A percentile compares a stretch with the other conserved stretches of the same genome.
Conservation (phyloP, 2,797 vertebrate species). For the Chaetophractus vellerosus region DNA sequence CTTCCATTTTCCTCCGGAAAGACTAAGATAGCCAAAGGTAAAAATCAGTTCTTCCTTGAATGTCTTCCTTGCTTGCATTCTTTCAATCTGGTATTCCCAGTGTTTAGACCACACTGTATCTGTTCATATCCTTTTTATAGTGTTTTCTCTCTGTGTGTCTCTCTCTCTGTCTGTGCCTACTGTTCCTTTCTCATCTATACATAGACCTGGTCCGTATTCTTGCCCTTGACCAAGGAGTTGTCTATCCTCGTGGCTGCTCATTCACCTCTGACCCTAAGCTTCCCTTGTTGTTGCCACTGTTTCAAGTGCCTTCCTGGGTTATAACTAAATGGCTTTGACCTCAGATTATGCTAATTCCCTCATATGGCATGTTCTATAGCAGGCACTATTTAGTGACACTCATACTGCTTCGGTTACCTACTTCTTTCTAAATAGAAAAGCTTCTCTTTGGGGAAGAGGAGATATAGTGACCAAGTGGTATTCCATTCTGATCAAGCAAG, state of each 20-base stretch:
- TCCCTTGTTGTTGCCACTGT: too few relatives aligned
- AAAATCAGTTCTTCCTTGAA: slow-evolving; percentile 13
- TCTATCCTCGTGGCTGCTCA: not conserved
- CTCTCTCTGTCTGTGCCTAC: not conserved
- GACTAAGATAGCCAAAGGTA: not conserved
- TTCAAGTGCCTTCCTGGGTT: not conserved
- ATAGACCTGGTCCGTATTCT: not conserved
- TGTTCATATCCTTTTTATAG: not conserved
- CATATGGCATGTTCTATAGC: not conserved
- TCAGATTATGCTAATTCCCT: not conserved
- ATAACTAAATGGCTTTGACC: not conserved
- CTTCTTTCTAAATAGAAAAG: not conserved
- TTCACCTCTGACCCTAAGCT: not conserved
- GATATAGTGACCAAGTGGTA: not conserved
- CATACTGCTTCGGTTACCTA: not conserved
- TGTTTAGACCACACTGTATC: not conserved
- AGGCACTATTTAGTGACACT: too few relatives aligned
- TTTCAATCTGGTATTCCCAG: not conserved
- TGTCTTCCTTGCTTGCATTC: not conserved
- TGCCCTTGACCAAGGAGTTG: not conserved
- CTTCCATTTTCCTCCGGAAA: not conserved
- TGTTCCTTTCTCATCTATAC: not conserved
- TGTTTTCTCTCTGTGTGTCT: not conserved
- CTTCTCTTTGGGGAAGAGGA: not conserved
- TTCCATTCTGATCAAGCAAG: not conserved